A percentile compares a stretch with the other conserved stretches of the same genome.
Conservation (phyloP, 2,888 invertebrate species). For the Steinernema scapterisci region DNA sequence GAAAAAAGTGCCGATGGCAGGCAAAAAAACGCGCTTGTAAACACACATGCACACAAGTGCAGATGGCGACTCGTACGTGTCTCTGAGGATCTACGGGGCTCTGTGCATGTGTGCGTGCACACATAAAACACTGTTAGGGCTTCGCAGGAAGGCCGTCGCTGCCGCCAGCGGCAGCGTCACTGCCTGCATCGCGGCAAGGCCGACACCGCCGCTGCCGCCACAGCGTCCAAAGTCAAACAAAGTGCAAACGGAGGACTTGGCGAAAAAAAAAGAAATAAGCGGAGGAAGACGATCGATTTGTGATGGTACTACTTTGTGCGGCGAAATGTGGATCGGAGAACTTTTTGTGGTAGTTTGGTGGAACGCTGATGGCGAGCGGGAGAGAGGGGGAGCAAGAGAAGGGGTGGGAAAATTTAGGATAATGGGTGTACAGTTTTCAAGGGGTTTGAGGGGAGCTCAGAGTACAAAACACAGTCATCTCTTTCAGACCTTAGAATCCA, state of each 20-base stretch:
- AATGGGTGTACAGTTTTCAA: too few relatives aligned
- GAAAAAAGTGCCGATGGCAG: not conserved
- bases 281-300: conserved; percentile 11
- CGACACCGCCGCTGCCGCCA: not conserved
- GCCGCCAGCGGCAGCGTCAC: too few relatives aligned
- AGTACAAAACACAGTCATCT: too few relatives aligned
- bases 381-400: too few relatives aligned
- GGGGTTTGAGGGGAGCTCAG: too few relatives aligned
- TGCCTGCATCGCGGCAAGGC: not conserved
- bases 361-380: not conserved
- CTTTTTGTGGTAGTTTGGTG: not conserved
- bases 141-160: not conserved
- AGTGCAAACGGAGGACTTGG: not conserved
- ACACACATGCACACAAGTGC: conserved; percentile 4
- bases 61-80: conserved; percentile 1
- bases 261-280: conserved; percentile 29
- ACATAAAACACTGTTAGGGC: not conserved
- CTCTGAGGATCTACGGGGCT: too few relatives aligned
- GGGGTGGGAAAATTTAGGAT: too few relatives aligned
- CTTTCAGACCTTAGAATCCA: too few relatives aligned
- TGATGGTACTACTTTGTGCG: too few relatives aligned
- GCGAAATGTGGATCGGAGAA: too few relatives aligned
- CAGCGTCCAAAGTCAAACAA: conserved; percentile 16
- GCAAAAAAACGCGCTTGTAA: conserved; percentile 4
- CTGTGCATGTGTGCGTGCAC: conserved; percentile 6